Evolutionary conservation across 2,797 vertebrate genomes (phyloP), one percentile per base, ranked within the genome.

Genomic region (Tadarida brasiliensis): DNA sequence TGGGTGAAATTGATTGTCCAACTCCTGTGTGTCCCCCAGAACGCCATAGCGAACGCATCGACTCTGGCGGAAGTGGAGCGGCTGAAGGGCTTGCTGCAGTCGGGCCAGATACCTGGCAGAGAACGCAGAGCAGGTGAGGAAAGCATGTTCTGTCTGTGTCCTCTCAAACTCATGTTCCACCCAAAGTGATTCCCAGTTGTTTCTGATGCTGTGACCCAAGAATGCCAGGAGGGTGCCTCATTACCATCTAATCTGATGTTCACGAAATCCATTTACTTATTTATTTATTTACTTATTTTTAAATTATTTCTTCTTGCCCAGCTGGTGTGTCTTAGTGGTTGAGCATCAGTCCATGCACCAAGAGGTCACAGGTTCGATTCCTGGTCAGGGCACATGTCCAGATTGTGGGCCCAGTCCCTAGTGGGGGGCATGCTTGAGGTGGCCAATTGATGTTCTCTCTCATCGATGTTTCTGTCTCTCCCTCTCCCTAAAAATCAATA

Each of bases 41-140:
- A 98, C 59, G 99, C 99, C 47, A 99, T 99, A 26, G 99, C 99
- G 2, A 99, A 99, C 4, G 99, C 99, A 0, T 99, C 99, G 0
- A 99, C 99, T 0, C 85, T 99, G 98, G 99, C 99, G 0, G 99
- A 99, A 98, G 99, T 99, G 97, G 99, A 99, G 96, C 97, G 99
- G 95, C 98, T 99, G 95, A 99, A 99, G 35, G 99, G 99, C 4
- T 98, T 99, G 97, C 98, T 99, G 44, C 99, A 99, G 98, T 99
- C 99, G 0, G 99, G 99, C 4, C 99, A 99, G 98, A 99, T 99
- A 90, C 99, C 99, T 0, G 99, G 99, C 86, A 98, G 99, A 91
- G 99, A 99, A 19, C 97, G 98, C 35, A 98, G 99, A 97, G 11
- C 98, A 97, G 99, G 99, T 99, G 68, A 97, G 88, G 20, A 24